Base-by-base conservation (phyloP, 2,888 invertebrate genomes). In the Drosophila percnosoma region DNA sequence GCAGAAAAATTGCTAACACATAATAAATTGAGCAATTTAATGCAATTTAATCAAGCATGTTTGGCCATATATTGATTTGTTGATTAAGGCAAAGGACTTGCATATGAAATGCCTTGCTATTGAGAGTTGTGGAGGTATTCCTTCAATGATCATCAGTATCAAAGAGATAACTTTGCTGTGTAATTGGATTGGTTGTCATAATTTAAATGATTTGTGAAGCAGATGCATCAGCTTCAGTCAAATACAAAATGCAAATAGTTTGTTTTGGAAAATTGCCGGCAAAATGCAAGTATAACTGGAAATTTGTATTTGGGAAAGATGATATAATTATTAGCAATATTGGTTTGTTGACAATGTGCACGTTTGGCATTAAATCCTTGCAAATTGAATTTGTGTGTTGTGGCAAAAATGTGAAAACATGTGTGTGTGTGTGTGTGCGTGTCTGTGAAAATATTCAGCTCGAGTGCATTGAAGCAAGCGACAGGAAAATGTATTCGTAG, bases 321-420 rank as follows among this genome's bases (percentile, higher is more conserved):
- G 73, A 60, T 80, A 75, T 57, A 29, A 58, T 78, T 80, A 78
- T 78, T 69, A 52, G 76, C 76, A 27, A 62, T 75, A 67, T 65
- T 72, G 62, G 51, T 57, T 63, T 62, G 38, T 40, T 33, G 57
- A 38, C 70, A 62, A 31, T 42, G 57, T 10, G 42, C 29, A 42
- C 51, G 53, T 60, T 63, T 51, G 64, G 62, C 49, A 51, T 18
- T 34, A 45, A 55, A 58, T 59, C 62, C 65, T 42, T 62, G 67
- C 68, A 84, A 83, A 83, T 87, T 85, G 75, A 79, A 85, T 82
- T 82, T 79, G 31, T 73, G 64, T 76, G 78, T 80, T 75, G 40
- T 58, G 52, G 48, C 73, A 62, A 65, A 77, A 66, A 67, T 61
- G 57, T 51, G 48, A 54, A 66, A 73, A 69, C 81, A 71, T 58